These are phyloP conservation scores for Rapana venosa DNA, from an alignment of 2,888 invertebrate genomes.

Conservation along the genomic window DNA sequence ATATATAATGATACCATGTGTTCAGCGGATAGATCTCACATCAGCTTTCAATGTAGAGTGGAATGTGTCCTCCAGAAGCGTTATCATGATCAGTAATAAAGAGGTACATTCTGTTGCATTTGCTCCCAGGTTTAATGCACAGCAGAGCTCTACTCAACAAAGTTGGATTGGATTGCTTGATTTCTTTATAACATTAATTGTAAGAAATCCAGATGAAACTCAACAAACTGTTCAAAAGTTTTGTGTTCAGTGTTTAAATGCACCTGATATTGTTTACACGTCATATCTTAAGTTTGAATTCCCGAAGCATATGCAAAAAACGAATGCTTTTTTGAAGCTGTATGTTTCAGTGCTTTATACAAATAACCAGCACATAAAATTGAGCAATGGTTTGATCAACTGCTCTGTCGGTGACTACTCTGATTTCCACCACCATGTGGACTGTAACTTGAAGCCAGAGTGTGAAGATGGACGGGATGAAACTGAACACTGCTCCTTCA, in stretches of 20 bases:
- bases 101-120: not conserved
- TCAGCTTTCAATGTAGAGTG: not conserved
- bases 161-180: not conserved
- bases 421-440: slow-evolving; percentile 22
- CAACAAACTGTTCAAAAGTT: not conserved
- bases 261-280: not conserved
- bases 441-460: slow-evolving; percentile 28
- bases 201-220: not conserved
- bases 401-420: slow-evolving; percentile 9
- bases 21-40: no score
- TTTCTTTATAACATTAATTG: not conserved
- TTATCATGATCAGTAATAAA: not conserved
- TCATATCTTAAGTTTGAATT: not conserved
- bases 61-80: not conserved
- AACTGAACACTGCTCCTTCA: slow-evolving; percentile 26
- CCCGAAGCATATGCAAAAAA: not conserved
- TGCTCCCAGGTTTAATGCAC: not conserved
- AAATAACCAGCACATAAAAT: not conserved
- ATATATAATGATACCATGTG: not conserved
- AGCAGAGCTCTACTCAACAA: not conserved
- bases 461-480: slow-evolving; percentile 31
- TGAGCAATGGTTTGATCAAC: not conserved
- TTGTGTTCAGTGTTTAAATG: not conserved
- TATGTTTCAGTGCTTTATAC: not conserved
- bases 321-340: not conserved